These are phyloP conservation scores for Paracanthobrama guichenoti DNA, from an alignment of 2,113 vertebrate species.

Conservation along the genomic window DNA sequence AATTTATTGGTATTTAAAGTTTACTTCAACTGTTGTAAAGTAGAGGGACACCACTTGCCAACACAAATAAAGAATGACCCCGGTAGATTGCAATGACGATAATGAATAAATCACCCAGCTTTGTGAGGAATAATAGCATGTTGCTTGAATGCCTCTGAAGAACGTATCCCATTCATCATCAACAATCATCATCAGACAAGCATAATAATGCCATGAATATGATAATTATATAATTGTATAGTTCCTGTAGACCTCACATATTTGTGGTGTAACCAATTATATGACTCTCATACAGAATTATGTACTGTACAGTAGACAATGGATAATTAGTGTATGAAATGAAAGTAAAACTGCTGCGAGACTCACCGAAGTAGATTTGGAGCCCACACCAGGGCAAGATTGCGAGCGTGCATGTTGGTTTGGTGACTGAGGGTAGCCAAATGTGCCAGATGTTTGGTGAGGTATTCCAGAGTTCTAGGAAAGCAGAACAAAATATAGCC, in stretches of 20 bases:
- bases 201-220: neutral
- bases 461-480: constrained; percentile 92
- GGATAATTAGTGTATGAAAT: neutral
- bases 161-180: neutral
- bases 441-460: constrained; percentile 89
- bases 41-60: too few relatives aligned
- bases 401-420: constrained; percentile 98
- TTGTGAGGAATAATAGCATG: neutral
- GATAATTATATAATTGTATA: neutral
- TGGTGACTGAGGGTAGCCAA: constrained; percentile 90
- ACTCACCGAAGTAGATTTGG: constrained; percentile 93
- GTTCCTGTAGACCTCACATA: neutral
- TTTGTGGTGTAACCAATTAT: neutral
- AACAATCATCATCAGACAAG: neutral
- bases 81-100: neutral
- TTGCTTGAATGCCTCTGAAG: neutral
- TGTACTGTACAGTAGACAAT: neutral
- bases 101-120: neutral
- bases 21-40: too few relatives aligned
- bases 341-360: neutral
- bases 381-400: constrained; percentile 97
- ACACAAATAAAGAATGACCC: too few relatives aligned
- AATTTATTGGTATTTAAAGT: too few relatives aligned
- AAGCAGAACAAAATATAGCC: constrained; percentile 12
- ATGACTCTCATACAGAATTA: neutral